Evolutionary conservation across 2,797 vertebrate genomes (phyloP).

Genomic region (Acanthis flammea): DNA sequence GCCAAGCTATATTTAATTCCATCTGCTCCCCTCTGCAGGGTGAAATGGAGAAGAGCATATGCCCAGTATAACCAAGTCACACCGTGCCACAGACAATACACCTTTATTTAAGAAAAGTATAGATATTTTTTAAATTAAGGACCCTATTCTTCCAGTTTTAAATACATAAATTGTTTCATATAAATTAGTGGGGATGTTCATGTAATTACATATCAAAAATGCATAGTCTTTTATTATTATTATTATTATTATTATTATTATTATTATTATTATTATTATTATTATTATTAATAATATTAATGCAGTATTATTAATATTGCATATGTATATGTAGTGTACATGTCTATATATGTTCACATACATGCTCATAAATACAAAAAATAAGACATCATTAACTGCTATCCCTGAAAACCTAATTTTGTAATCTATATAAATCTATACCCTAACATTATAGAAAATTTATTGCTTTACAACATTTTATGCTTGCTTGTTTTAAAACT

Average conservation of each 20-base stretch:
- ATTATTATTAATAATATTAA: background rate
- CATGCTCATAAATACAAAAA: background rate
- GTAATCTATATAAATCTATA: background rate
- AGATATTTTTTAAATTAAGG: background rate
- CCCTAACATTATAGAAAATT: background rate
- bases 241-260: background rate
- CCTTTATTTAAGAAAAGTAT: background rate
- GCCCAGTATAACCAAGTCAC: conserved; percentile 12
- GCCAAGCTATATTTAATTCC: conserved; percentile 61
- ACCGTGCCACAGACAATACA: background rate
- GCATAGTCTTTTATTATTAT: background rate
- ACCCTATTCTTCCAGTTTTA: background rate
- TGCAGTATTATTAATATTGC: background rate
- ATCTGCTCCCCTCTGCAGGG: conserved; percentile 24
- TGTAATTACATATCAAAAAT: background rate
- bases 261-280: background rate
- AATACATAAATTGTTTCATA: background rate
- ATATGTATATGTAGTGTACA: background rate
- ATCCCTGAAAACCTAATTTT: background rate
- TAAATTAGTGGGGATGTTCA: background rate
- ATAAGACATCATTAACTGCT: background rate
- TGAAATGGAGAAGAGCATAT: conserved; percentile 26
- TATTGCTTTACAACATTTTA: background rate
- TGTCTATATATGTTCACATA: background rate
- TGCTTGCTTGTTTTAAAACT: background rate